Conservation (phyloP, 2,113 vertebrate species). For the Rattus norvegicus region DNA sequence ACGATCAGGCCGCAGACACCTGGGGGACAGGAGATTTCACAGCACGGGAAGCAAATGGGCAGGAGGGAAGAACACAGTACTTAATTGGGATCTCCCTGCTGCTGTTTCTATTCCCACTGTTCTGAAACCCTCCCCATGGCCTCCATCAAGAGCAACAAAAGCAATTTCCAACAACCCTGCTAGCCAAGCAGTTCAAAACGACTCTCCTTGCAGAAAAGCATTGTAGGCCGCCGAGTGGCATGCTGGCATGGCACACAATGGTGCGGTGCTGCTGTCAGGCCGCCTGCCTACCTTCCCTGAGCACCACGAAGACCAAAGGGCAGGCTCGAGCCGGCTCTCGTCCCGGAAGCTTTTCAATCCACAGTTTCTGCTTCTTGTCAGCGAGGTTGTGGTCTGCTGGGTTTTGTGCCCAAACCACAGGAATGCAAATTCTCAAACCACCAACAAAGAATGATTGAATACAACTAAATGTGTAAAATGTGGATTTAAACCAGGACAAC, state of each 20-base stretch:
- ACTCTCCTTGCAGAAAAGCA: slow-evolving; percentile 42
- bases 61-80: slow-evolving; percentile 53
- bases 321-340: rapidly evolving
- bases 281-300: background rate
- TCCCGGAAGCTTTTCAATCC: background rate
- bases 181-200: slow-evolving; percentile 47
- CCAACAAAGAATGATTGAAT: background rate
- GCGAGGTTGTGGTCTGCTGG: background rate
- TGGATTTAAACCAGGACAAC: background rate
- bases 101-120: slow-evolving; percentile 33
- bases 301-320: rapidly evolving
- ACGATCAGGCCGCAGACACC: slow-evolving; percentile 99
- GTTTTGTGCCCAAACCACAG: background rate
- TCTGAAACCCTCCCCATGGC: slow-evolving; percentile 68
- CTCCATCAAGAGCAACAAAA: slow-evolving; percentile 68
- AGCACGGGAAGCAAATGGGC: slow-evolving; percentile 58
- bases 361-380: background rate
- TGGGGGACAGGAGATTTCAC: slow-evolving; percentile 83
- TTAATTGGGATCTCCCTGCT: slow-evolving; percentile 72
- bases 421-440: background rate
- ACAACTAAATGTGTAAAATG: background rate
- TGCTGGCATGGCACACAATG: background rate
- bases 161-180: slow-evolving; percentile 75
- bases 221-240: background rate
- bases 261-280: background rate